Base-by-base conservation (phyloP, 2,113 vertebrate genomes). In the Stictonetta naevosa region DNA sequence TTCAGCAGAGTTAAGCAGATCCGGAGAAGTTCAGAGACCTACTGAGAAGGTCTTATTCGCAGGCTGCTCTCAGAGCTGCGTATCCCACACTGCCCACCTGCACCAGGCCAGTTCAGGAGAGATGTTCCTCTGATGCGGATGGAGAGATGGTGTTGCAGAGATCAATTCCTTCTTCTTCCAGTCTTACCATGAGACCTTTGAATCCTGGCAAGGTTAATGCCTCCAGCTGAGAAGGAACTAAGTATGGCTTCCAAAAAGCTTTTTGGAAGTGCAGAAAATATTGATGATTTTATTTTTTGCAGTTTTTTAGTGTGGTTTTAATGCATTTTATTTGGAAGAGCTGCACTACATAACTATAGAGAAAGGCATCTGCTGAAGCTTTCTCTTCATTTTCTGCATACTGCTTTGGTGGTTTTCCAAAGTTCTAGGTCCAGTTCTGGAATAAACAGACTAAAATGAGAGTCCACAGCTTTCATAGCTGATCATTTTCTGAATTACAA, bases 141-240 rank as follows among this genome's bases (percentile, higher is more conserved):
- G 4, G 15, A 1, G 1, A 36, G 42, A 12, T 2, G 6, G 83
- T 50, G 11, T 0, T 3, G 23, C n/a, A 26, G 42, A 52, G 42
- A 14, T 3, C 1, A 6, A 59, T 11, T 10, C 53, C 50, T 33
- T 18, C 36, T 22, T 53, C 11, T 13, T 38, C 64, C 21, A 60
- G 29, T 10, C 64, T 36, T 34, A 52, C 28, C 22, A 6, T 3
- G n/a, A 31, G 11, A 48, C 31, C 46, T 40, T 29, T 0, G 11
- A 58, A 36, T 26, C 50, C 29, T 28, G 42, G 44, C 52, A 36
- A 0, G 11, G 52, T 18, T 55, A 71, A 20, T 1, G n/a, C 15
- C 60, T 34, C 64, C 69, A 81, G 2, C 15, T 21, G 63, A 80
- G 75, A 66, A 42, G 44, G 29, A 69, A 36, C 8, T 6, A 53